phyloP scores from a whole-genome alignment of 2,888 invertebrate genomes.

The Linyphia triangularis region DNA sequence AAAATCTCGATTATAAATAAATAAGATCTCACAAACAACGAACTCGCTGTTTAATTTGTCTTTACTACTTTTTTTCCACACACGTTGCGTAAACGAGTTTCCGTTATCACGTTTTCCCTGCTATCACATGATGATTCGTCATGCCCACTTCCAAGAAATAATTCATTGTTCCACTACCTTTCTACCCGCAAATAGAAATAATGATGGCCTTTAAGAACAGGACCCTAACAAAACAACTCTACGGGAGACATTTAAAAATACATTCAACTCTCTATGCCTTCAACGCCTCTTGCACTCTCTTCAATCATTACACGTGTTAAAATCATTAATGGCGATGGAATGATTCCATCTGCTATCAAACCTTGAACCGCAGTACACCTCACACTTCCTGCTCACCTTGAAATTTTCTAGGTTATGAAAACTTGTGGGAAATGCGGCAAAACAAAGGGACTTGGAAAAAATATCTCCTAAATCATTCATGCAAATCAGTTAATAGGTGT shows the following conservation, averaged over 20 bases:
- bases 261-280: background rate
- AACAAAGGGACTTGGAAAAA: background rate
- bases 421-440: background rate
- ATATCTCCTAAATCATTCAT: background rate
- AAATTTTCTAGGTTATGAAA: conserved; percentile 30
- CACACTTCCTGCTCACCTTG: conserved; percentile 51
- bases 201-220: background rate
- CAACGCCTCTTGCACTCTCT: background rate
- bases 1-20: too few species aligned
- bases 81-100: background rate
- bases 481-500: background rate
- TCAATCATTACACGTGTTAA: background rate
- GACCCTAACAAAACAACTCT: background rate
- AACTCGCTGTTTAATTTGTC: background rate
- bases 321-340: conserved; percentile 24
- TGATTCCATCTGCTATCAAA: background rate
- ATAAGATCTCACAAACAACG: too few species aligned
- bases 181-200: background rate
- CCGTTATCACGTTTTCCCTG: background rate
- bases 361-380: conserved; percentile 28
- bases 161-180: background rate
- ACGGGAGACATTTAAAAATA: background rate
- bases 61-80: background rate
- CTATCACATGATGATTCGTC: too few species aligned
- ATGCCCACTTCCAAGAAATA: background rate